These are phyloP conservation scores for Tuta absoluta DNA, from an alignment of 2,888 invertebrate genomes.

Conservation along the genomic window DNA sequence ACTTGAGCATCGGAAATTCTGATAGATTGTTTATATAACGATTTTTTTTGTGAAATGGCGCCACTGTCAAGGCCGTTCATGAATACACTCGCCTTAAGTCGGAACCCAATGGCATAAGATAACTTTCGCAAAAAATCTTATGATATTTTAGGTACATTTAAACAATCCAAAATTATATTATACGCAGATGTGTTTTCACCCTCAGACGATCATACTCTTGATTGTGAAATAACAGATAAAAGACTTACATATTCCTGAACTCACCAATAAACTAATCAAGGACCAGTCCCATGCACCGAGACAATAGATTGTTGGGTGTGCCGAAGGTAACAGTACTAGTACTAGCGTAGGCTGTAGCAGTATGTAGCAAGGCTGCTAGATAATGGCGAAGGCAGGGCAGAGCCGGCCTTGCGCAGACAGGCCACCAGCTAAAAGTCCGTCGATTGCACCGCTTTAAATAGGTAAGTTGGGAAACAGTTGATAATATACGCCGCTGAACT, in stretches of 20 bases:
- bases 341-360: neutral
- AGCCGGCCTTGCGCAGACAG: neutral
- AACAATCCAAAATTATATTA: no score
- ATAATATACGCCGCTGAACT: neutral
- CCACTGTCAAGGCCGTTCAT: no score
- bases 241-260: neutral
- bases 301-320: slow-evolving; percentile 3
- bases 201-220: no score
- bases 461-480: neutral
- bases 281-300: neutral
- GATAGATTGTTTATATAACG: no score
- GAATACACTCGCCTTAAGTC: no score
- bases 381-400: slow-evolving; percentile 5
- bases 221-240: no score
- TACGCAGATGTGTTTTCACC: no score
- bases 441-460: slow-evolving; percentile 5
- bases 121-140: no score
- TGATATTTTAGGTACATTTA: no score
- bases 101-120: no score
- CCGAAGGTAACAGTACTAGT: slow-evolving; percentile 5
- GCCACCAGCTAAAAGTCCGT: slow-evolving; percentile 4
- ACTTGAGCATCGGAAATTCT: no score
- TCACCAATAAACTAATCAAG: slow-evolving; percentile 1
- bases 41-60: no score
- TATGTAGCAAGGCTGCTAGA: slow-evolving; percentile 1